Conservation (phyloP, 2,888 invertebrate species). For the Phaedon cochleariae region DNA sequence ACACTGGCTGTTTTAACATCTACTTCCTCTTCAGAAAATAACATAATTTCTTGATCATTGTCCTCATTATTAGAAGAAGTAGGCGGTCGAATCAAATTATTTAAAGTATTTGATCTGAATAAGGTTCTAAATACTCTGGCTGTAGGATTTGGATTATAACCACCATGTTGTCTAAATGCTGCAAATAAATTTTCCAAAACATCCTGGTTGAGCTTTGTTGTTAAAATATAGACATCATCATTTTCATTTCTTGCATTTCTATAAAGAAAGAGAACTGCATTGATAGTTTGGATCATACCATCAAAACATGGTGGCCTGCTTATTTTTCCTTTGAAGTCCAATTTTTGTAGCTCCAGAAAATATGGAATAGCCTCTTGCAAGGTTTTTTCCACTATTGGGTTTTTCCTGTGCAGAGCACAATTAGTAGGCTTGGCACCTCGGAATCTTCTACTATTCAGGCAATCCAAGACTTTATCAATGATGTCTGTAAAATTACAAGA, state of each 20-base stretch:
- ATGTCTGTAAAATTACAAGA: too few relatives aligned
- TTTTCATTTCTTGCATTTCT: neutral
- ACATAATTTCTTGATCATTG: neutral
- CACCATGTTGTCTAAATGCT: neutral
- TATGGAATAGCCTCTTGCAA: neutral
- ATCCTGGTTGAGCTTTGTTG: neutral
- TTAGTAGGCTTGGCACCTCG: neutral
- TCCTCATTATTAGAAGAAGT: neutral
- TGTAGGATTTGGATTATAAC: neutral
- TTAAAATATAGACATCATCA: neutral
- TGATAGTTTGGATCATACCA: too few relatives aligned
- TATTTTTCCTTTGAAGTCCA: neutral
- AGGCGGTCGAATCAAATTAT: neutral
- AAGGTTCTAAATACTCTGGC: too few relatives aligned
- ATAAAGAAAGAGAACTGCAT: neutral
- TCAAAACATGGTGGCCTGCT: neutral
- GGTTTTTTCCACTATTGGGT: neutral
- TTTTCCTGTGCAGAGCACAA: neutral
- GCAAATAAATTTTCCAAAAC: too few relatives aligned
- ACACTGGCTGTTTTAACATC: neutral
- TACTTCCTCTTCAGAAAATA: neutral
- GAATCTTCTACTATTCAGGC: neutral
- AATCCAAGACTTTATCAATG: too few relatives aligned
- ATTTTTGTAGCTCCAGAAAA: neutral
- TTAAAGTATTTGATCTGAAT: too few relatives aligned